phyloP scores from a whole-genome alignment of 2,113 vertebrate genomes.

The Neotoma lepida region DNA sequence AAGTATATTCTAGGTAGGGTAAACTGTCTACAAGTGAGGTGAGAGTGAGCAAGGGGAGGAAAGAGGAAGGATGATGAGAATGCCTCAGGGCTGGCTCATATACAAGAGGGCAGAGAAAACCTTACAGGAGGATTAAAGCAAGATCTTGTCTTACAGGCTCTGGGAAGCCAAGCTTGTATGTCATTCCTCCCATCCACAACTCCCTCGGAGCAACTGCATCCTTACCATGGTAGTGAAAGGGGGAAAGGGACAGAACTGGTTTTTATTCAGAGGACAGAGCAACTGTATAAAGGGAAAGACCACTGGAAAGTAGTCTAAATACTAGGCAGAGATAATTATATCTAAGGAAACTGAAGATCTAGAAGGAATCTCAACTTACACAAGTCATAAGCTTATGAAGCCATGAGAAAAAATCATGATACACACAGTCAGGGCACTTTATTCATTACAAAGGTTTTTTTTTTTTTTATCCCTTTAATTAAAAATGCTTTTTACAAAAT shows the following conservation, averaged over 20 bases:
- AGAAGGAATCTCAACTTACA: slow-evolving; percentile 5
- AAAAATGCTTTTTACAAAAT: not conserved
- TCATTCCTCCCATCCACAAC: not conserved
- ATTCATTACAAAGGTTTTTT: not conserved
- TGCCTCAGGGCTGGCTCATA: not conserved
- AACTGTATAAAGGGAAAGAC: not conserved
- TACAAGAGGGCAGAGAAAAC: not conserved
- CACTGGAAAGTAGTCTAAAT: not conserved
- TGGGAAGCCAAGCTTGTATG: not conserved
- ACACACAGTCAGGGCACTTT: not conserved
- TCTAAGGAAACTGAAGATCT: slow-evolving; percentile 17
- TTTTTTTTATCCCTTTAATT: slow-evolving; percentile 32
- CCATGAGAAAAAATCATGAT: slow-evolving; percentile 12
- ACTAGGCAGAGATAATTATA: not conserved
- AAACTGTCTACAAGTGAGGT: slow-evolving; percentile 25
- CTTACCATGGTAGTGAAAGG: not conserved
- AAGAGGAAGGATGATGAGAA: not conserved
- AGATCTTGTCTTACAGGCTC: not conserved
- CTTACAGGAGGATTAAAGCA: not conserved
- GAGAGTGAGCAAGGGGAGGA: not conserved
- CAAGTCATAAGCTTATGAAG: not conserved
- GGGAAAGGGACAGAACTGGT: not conserved
- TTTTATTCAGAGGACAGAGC: not conserved
- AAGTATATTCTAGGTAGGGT: slow-evolving; percentile 18
- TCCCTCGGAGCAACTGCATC: not conserved